Base-by-base conservation (phyloP, 1,140 invertebrate species). In the Linepithema humile region DNA sequence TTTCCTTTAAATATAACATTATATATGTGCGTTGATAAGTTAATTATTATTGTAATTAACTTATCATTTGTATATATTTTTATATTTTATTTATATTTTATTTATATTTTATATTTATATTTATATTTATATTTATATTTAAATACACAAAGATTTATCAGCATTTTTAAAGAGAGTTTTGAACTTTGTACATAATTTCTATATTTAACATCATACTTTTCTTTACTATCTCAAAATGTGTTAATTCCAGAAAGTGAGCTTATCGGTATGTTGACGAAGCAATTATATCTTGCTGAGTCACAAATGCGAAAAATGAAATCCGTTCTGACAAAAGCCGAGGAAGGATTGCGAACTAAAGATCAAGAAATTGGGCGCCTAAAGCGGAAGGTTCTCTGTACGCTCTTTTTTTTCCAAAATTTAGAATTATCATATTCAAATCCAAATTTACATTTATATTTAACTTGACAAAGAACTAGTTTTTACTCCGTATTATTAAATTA, bases 271-370 rank as follows among this genome's bases (percentile, higher is more conserved):
- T 29, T 93, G 69, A 88, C 90, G 20, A 91, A 89, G 26, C 91
- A 94, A 72, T 67, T 93, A 23, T 90, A 90, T 35, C 32, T 85
- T 5, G 90, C 90, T 23, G 91, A 92, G 23, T 82, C 84, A 75
- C 90, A 93, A 53, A 88, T 93, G 74, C 90, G 92, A 72, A 91
- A 90, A 62, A 90, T 92, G 82, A 90, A 93, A 64, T 38, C 64
- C 0, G 29, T 87, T 15, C 35, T 93, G 17, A 88, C 64, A 5
- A 93, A 89, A 82, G 85, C 86, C 38, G 91, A 92, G 15, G 91
- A 91, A 50, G 64, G 90, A 57, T 67, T 92, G 62, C 85, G 75
- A 67, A 23, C 50, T 6, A 93, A 93, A 77, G 92, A 93, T 72
- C 89, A 89, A 40, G 91, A 93, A 80, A 91, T 93, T 50, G 62